Evolutionary conservation across 1,140 invertebrate species (phyloP).

Genomic region (Drosophila grimshawi): DNA sequence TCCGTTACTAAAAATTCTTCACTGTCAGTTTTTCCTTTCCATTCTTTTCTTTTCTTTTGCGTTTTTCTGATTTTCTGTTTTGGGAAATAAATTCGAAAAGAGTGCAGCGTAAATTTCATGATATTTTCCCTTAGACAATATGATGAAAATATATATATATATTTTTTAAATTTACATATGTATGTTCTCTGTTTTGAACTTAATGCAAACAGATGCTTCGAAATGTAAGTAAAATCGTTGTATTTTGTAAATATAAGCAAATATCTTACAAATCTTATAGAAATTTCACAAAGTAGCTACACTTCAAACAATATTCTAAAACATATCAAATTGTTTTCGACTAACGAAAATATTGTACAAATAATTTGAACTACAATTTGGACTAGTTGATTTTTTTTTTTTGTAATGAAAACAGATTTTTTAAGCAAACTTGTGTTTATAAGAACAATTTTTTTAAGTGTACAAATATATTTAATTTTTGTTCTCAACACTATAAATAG

Average conservation of each 20-base stretch:
- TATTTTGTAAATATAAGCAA: constrained; percentile 9
- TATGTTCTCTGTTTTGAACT: constrained; percentile 68
- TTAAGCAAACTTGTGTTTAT: not conserved
- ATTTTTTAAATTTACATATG: constrained; percentile 38
- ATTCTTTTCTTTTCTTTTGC: not conserved
- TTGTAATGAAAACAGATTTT: no score
- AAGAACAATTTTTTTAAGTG: not conserved
- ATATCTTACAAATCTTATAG: constrained; percentile 28
- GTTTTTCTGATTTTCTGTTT: not conserved
- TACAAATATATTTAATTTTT: not conserved
- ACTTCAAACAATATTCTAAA: not conserved
- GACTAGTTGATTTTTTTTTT: no score
- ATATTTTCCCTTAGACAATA: not conserved
- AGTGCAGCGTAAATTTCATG: constrained; percentile 4
- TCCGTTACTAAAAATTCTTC: constrained; percentile 29
- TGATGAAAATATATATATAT: constrained; percentile 4
- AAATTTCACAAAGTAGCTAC: constrained; percentile 3
- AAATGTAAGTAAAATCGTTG: constrained; percentile 71
- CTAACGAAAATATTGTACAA: no score
- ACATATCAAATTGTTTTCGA: not conserved
- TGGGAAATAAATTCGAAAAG: not conserved
- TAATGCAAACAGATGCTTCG: constrained; percentile 79
- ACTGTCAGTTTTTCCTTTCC: constrained; percentile 8
- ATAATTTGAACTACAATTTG: no score
- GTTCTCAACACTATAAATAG: constrained; percentile 3